Conservation (phyloP, 2,888 invertebrate genomes). For the Drosophila macrospina region DNA sequence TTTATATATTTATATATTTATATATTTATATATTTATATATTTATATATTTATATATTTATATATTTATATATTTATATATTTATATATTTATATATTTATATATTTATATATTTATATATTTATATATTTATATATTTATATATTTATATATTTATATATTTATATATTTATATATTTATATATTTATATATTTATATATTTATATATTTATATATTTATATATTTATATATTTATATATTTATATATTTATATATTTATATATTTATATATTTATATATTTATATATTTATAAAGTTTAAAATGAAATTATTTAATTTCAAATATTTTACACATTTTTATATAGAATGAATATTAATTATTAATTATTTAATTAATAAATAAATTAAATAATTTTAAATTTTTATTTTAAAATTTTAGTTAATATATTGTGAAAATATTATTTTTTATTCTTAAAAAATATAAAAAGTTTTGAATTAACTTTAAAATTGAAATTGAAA, state of each 20-base stretch:
- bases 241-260: constrained; percentile 4
- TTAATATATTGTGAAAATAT: too few species aligned
- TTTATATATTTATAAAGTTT: background rate
- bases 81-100: background rate
- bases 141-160: background rate
- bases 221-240: constrained; percentile 8
- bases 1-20: too few species aligned
- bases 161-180: constrained; percentile 1
- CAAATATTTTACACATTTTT: too few species aligned
- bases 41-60: background rate
- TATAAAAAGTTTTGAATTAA: too few species aligned
- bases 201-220: background rate
- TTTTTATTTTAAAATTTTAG: too few species aligned
- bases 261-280: background rate
- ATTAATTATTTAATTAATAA: too few species aligned
- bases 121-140: constrained; percentile 2
- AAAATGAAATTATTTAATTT: too few species aligned
- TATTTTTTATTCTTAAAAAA: too few species aligned
- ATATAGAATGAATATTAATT: too few species aligned
- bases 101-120: constrained; percentile 1
- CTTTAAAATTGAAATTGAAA: too few species aligned
- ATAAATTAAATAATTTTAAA: too few species aligned
- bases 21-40: background rate
- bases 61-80: background rate
- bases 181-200: background rate